Evolutionary conservation across 2,888 invertebrate genomes (phyloP).

Genomic region (Brenthis ino): DNA sequence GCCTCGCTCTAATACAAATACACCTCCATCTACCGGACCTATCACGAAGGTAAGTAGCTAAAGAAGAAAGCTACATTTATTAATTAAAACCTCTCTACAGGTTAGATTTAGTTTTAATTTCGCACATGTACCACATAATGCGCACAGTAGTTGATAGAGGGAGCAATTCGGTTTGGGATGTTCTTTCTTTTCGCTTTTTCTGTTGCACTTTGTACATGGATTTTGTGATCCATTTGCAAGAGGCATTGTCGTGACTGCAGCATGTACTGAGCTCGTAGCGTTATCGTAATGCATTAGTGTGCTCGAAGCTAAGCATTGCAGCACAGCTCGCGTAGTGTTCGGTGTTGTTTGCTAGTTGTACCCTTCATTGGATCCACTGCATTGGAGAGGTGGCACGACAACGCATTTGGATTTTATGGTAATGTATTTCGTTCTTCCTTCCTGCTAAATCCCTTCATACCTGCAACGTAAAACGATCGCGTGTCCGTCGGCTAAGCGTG

Average conservation of each 20-base stretch:
- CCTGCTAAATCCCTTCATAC: constrained; percentile 71
- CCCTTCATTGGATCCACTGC: constrained; percentile 75
- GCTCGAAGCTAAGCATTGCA: constrained; percentile 77
- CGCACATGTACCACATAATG: constrained; percentile 73
- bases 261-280: constrained; percentile 80
- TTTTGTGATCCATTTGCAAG: constrained; percentile 72
- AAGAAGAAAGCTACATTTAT: constrained; percentile 51
- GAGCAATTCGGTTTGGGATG: constrained; percentile 77
- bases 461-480: constrained; percentile 54
- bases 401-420: constrained; percentile 76
- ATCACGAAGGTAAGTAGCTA: constrained; percentile 93
- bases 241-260: constrained; percentile 73
- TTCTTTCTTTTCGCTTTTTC: constrained; percentile 65
- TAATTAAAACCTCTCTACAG: constrained; percentile 62
- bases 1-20: constrained; percentile 89
- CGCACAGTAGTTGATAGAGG: constrained; percentile 80
- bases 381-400: constrained; percentile 81
- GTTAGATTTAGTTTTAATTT: constrained; percentile 65
- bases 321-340: constrained; percentile 79
- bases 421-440: constrained; percentile 74
- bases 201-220: constrained; percentile 76
- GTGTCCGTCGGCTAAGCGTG: constrained; percentile 68
- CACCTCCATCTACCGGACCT: constrained; percentile 90
- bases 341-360: constrained; percentile 77
- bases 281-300: constrained; percentile 79